Evolutionary conservation across 2,797 vertebrate genomes (phyloP).

Genomic region (Pipistrellus nathusii): DNA sequence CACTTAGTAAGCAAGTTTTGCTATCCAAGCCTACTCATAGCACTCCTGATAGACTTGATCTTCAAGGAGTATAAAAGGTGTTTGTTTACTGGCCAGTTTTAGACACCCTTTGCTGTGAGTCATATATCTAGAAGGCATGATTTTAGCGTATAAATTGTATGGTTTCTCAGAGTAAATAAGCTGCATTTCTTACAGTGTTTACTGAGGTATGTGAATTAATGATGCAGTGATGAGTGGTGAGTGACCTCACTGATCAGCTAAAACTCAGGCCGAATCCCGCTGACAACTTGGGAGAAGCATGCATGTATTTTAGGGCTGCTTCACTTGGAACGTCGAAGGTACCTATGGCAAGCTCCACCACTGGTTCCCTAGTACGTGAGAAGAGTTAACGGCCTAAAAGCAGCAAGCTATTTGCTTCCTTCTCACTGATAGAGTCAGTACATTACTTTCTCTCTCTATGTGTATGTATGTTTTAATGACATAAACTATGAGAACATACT

Average conservation of each 20-base stretch:
- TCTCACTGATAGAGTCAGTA: neutral
- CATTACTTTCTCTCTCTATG: neutral
- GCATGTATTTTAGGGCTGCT: neutral
- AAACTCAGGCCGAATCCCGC: conserved; percentile 11
- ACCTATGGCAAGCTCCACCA: neutral
- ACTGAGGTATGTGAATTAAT: conserved; percentile 43
- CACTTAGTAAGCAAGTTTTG: neutral
- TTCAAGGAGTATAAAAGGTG: neutral
- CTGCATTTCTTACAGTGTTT: neutral
- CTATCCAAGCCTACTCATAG: neutral
- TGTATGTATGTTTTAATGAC: neutral
- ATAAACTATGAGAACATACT: neutral
- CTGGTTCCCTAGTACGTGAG: neutral
- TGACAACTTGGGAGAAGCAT: neutral
- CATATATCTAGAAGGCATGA: neutral
- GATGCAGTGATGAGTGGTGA: conserved; percentile 28
- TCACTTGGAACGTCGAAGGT: neutral
- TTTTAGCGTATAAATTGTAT: neutral
- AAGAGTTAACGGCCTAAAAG: conserved; percentile 8
- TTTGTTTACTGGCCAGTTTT: neutral
- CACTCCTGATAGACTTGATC: neutral
- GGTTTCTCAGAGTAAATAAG: conserved; percentile 50
- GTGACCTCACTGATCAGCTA: conserved; percentile 50
- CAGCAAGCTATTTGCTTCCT: neutral
- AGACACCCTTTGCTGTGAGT: neutral